These are phyloP conservation scores for Zoanthus solanderi DNA, from an alignment of 92 coral and sea anemone species.

Conservation along the genomic window DNA sequence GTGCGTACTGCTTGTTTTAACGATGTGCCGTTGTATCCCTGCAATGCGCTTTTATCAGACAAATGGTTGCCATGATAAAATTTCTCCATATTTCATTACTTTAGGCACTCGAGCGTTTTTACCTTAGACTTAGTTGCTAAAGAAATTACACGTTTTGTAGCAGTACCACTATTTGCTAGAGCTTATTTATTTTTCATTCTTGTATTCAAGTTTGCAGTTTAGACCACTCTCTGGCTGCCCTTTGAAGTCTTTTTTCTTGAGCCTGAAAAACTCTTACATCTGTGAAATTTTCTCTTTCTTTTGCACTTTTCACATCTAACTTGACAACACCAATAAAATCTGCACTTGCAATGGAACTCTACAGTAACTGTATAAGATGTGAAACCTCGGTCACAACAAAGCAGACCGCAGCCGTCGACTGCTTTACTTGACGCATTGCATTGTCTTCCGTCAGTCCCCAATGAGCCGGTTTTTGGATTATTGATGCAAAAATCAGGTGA, in stretches of 20 bases:
- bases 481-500: conserved; percentile 89
- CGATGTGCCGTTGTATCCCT: background rate
- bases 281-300: conserved; percentile 58
- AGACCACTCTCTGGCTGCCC: background rate
- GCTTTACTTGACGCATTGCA: conserved; percentile 89
- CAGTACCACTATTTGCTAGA: background rate
- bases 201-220: background rate
- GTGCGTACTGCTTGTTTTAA: background rate
- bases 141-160: background rate
- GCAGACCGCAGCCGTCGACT: conserved; percentile 84
- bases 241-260: background rate
- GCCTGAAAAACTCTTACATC: conserved; percentile 46
- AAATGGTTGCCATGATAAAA: conserved; percentile 51
- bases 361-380: conserved; percentile 46
- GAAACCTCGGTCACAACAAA: conserved; percentile 87
- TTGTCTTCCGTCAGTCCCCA: conserved; percentile 86
- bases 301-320: conserved; percentile 83
- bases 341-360: conserved; percentile 78
- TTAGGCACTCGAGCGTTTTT: conserved; percentile 8
- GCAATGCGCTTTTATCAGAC: conserved; percentile 42
- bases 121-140: background rate
- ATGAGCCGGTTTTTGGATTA: conserved; percentile 78
- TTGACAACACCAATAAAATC: conserved; percentile 91
- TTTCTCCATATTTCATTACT: conserved; percentile 31
- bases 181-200: background rate